Conservation (phyloP, 23 tunicate species). For the Styela plicata region DNA sequence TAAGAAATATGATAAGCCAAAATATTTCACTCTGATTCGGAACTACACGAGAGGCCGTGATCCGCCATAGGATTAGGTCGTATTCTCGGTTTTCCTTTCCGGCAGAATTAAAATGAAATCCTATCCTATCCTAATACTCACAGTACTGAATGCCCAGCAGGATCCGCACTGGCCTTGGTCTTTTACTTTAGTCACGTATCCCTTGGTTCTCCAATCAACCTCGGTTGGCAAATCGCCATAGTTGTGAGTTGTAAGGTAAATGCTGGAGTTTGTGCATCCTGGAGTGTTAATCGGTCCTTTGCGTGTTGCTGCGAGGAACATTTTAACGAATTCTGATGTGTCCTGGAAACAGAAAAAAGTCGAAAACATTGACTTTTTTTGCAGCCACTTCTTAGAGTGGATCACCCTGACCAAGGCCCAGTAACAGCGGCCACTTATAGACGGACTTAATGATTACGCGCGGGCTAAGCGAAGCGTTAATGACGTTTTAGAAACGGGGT, state of each 20-base stretch:
- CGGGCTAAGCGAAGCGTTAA: too few relatives aligned
- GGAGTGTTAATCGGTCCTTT: slow-evolving; percentile 33
- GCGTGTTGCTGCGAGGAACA: slow-evolving; percentile 6
- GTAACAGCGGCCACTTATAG: too few relatives aligned
- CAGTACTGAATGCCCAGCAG: slow-evolving; percentile 97
- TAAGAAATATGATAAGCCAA: too few relatives aligned
- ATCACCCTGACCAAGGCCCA: too few relatives aligned
- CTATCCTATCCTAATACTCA: slow-evolving; percentile 9
- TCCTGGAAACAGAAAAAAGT: slow-evolving; percentile 18
- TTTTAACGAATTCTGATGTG: slow-evolving; percentile 41
- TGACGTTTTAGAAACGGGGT: too few relatives aligned
- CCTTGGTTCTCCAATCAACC: slow-evolving; percentile 91
- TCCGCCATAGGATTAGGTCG: too few relatives aligned
- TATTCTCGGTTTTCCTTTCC: too few relatives aligned
- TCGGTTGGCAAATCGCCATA: neutral
- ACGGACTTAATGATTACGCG: too few relatives aligned
- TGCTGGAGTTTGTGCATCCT: neutral
- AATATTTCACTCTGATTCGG: too few relatives aligned
- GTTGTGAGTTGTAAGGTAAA: neutral
- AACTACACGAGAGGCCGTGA: too few relatives aligned
- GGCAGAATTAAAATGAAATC: too few relatives aligned
- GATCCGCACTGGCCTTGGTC: slow-evolving; percentile 99
- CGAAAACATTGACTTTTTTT: neutral
- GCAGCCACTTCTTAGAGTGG: too few relatives aligned
- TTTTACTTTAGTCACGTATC: slow-evolving; percentile 87